Percentiles rank a stretch among this genome's conserved stretches.
Conservation (phyloP, 1,140 invertebrate genomes). For the Zaprionus kolodkinae region DNA sequence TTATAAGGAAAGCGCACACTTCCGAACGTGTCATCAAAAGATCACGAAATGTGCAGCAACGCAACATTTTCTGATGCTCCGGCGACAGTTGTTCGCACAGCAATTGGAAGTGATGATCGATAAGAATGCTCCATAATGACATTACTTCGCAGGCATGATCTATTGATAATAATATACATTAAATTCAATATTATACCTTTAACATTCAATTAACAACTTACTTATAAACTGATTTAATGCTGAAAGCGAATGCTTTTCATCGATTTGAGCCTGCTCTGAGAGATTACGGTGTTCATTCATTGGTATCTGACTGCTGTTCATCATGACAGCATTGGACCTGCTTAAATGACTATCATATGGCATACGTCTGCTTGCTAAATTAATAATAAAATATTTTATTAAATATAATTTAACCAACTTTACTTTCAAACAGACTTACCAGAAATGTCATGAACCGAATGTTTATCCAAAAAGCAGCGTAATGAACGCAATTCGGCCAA, state of each 20-base stretch:
- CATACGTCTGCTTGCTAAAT: slow-evolving; percentile 36
- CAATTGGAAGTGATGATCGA: slow-evolving; percentile 95
- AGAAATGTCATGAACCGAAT: slow-evolving; percentile 78
- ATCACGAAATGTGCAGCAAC: slow-evolving; percentile 89
- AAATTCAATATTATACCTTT: not conserved
- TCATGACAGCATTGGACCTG: slow-evolving; percentile 71
- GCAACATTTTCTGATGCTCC: slow-evolving; percentile 87
- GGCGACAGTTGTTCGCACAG: slow-evolving; percentile 88
- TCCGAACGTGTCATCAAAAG: slow-evolving; percentile 93
- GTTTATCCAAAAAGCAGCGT: slow-evolving; percentile 84
- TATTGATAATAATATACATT: slow-evolving; percentile 50
- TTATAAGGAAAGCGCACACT: slow-evolving; percentile 90
- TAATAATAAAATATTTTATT: not conserved
- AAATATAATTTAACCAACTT: not conserved
- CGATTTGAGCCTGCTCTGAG: slow-evolving; percentile 83
- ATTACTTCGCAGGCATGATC: slow-evolving; percentile 94
- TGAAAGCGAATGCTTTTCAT: slow-evolving; percentile 91
- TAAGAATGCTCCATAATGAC: slow-evolving; percentile 96
- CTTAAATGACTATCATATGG: slow-evolving; percentile 61
- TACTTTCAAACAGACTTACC: slow-evolving; percentile 36
- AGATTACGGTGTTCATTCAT: slow-evolving; percentile 82
- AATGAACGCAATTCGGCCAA: slow-evolving; percentile 85
- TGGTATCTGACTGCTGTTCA: slow-evolving; percentile 51
- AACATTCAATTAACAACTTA: slow-evolving; percentile 44
- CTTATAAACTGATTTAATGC: slow-evolving; percentile 91